These are phyloP conservation scores for Alviniconcha marisindica DNA, from an alignment of 1,140 invertebrate genomes.

Conservation along the genomic window DNA sequence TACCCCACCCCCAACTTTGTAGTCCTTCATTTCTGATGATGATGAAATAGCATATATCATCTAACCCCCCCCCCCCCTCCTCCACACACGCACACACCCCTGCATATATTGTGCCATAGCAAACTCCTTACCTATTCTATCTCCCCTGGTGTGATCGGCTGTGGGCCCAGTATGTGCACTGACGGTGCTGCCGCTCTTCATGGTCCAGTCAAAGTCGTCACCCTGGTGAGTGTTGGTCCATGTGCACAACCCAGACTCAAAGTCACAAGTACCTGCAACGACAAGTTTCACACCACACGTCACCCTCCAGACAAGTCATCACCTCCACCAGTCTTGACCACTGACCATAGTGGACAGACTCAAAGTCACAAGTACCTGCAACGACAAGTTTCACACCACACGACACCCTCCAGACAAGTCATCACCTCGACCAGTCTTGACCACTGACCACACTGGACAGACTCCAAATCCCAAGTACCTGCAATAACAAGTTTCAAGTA, in stretches of 20 bases:
- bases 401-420: too few species aligned
- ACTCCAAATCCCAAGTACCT: constrained; percentile 71
- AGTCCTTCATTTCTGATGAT: too few species aligned
- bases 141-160: constrained; percentile 66
- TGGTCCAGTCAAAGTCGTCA: constrained; percentile 72
- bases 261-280: constrained; percentile 62
- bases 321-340: too few species aligned
- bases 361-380: constrained; percentile 69
- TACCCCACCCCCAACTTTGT: too few species aligned
- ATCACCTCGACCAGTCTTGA: too few species aligned
- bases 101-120: too few species aligned
- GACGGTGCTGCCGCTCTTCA: constrained; percentile 54
- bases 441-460: too few species aligned
- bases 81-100: too few species aligned
- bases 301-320: too few species aligned
- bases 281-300: neutral
- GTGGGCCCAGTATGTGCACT: constrained; percentile 64
- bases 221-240: constrained; percentile 60
- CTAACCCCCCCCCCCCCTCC: too few species aligned
- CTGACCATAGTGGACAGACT: too few species aligned
- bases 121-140: neutral
- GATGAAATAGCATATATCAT: too few species aligned
- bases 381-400: neutral
- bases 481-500: neutral
- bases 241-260: constrained; percentile 67